phyloP scores from a whole-genome alignment of 2,113 vertebrate genomes.

The Cynoglossus semilaevis region DNA sequence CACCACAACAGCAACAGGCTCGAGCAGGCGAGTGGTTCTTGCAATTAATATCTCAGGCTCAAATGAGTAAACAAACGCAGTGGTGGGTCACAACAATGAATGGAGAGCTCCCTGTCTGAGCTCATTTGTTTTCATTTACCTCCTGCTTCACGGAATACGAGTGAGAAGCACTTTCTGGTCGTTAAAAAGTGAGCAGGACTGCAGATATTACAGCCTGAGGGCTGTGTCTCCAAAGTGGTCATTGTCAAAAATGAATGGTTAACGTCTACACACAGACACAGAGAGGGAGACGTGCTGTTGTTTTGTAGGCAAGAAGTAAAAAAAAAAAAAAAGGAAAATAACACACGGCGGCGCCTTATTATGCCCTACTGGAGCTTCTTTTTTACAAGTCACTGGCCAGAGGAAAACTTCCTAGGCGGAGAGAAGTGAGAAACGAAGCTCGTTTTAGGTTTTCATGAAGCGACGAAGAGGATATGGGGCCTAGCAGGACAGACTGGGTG shows the following conservation, averaged over 20 bases:
- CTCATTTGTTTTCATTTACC: slow-evolving; percentile 60
- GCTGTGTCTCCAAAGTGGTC: slow-evolving; percentile 52
- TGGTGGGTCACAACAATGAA: slow-evolving; percentile 55
- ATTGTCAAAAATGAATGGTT: slow-evolving; percentile 62
- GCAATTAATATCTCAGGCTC: slow-evolving; percentile 7
- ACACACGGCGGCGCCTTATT: slow-evolving; percentile 29
- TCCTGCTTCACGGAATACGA: slow-evolving; percentile 23
- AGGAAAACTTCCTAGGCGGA: slow-evolving; percentile 25
- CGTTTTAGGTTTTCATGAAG: slow-evolving; percentile 59
- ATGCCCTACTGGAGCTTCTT: slow-evolving; percentile 6
- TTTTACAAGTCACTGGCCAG: slow-evolving; percentile 1
- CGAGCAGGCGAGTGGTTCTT: slow-evolving; percentile 15
- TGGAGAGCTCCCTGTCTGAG: slow-evolving; percentile 54
- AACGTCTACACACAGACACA: slow-evolving; percentile 12
- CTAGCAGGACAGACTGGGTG: slow-evolving; percentile 76
- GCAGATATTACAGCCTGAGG: slow-evolving; percentile 50
- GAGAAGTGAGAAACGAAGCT: slow-evolving; percentile 51
- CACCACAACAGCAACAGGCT: slow-evolving; percentile 28
- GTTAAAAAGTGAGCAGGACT: slow-evolving; percentile 25
- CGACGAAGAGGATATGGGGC: slow-evolving; percentile 73
- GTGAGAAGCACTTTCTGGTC: slow-evolving; percentile 39
- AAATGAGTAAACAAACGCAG: slow-evolving; percentile 56
- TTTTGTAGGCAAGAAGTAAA: slow-evolving; percentile 12
- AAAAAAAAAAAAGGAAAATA: neutral
- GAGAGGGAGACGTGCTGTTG: slow-evolving; percentile 20